Evolutionary conservation across 2,888 invertebrate species (phyloP).

Genomic region (Cremastinae sp.): DNA sequence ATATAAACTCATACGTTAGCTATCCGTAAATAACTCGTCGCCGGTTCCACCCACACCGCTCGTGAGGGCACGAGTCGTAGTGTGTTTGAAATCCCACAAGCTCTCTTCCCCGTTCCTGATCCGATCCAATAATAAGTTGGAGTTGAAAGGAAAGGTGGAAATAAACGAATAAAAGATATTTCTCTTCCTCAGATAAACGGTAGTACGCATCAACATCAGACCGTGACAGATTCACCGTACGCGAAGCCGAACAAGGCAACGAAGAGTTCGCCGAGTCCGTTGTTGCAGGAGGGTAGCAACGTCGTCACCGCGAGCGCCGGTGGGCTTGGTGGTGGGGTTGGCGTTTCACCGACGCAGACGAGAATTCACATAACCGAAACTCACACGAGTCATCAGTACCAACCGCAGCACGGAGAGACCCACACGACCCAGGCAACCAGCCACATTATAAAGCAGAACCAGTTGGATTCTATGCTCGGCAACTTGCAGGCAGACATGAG

Average conservation of each 20-base stretch:
- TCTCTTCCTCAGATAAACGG: slow-evolving; percentile 83
- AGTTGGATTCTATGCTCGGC: slow-evolving; percentile 95
- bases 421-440: slow-evolving; percentile 80
- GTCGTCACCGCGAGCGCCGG: slow-evolving; percentile 75
- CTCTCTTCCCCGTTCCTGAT: neutral
- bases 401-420: slow-evolving; percentile 76
- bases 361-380: slow-evolving; percentile 77
- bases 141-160: slow-evolving; percentile 13
- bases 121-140: neutral
- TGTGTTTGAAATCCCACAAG: neutral
- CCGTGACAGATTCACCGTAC: slow-evolving; percentile 86
- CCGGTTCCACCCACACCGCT: slow-evolving; percentile 46
- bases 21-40: slow-evolving; percentile 49
- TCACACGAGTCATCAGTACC: slow-evolving; percentile 77
- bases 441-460: slow-evolving; percentile 84
- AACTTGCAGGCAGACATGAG: slow-evolving; percentile 98
- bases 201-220: slow-evolving; percentile 84
- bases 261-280: slow-evolving; percentile 81
- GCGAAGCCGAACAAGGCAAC: slow-evolving; percentile 85
- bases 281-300: slow-evolving; percentile 68
- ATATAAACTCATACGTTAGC: slow-evolving; percentile 16
- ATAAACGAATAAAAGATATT: slow-evolving; percentile 6
- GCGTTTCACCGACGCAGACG: slow-evolving; percentile 72
- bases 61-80: slow-evolving; percentile 45
- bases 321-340: slow-evolving; percentile 78